Percentiles rank a stretch among this genome's conserved stretches.
phyloP scores from a whole-genome alignment of 2,113 vertebrate species.

The Cynoglossus semilaevis region DNA sequence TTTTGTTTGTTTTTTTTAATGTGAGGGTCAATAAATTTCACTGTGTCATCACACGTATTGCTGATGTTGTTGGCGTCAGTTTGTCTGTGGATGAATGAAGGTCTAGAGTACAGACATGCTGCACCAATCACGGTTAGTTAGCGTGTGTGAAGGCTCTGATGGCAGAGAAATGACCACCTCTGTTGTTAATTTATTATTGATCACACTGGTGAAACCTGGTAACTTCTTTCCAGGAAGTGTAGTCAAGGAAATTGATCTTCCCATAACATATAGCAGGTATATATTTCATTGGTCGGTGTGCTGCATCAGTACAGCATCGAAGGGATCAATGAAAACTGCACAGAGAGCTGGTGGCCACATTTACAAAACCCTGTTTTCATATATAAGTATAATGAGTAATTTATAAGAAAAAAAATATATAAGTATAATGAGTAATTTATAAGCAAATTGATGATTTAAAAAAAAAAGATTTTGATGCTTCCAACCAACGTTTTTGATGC shows the following conservation, averaged over 20 bases:
- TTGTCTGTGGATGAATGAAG: constrained; percentile 4
- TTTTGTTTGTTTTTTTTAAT: constrained; percentile 16
- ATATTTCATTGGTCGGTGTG: constrained; percentile 18
- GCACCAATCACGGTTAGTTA: constrained; percentile 6
- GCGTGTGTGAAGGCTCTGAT: constrained; percentile 2
- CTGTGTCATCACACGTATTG: constrained; percentile 1
- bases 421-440: too few species aligned
- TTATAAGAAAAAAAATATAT: too few species aligned
- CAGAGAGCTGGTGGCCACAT: not conserved
- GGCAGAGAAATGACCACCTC: not conserved
- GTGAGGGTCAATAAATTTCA: constrained; percentile 31
- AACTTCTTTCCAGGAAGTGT: constrained; percentile 36
- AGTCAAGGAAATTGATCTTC: constrained; percentile 38
- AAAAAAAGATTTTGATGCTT: too few species aligned
- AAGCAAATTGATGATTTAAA: too few species aligned
- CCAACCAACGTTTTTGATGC: too few species aligned
- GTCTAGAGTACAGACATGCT: constrained; percentile 8
- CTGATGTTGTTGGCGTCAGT: constrained; percentile 14
- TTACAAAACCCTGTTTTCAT: not conserved
- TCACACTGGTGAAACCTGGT: constrained; percentile 37
- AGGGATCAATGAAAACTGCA: constrained; percentile 6
- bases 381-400: too few species aligned
- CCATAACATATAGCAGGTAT: constrained; percentile 5
- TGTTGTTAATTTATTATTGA: constrained; percentile 32
- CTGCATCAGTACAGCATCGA: constrained; percentile 1